Base-by-base conservation (phyloP, 2,113 vertebrate species). In the Maylandia zebra region DNA sequence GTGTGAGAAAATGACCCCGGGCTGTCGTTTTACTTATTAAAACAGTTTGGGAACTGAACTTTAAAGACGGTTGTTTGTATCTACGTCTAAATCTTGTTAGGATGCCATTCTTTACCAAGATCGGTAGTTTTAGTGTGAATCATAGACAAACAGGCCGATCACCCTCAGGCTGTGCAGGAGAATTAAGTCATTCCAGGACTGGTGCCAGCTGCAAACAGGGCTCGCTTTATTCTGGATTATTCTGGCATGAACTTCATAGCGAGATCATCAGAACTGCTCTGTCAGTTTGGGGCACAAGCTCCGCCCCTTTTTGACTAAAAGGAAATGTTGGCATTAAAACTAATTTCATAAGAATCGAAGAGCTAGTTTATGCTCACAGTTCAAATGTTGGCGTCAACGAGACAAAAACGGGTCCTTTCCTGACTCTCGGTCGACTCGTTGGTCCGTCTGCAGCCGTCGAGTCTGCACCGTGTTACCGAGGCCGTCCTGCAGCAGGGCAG, bases 31-130 rank as follows among this genome's bases (percentile, higher is more conserved):
- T 12, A 48, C 14, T 32, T 19, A 19, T 30, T 50, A 48, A 48
- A 76, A 50, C 16, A 8, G 10, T 17, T 45, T 5, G 14, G 0
- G 24, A 50, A 1, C 9, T 50, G 24, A 48, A 30, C 24, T 48
- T 30, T 76, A 12, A 48, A 48, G 24, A 48, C 2, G 2, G 9
- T 5, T 24, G 9, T 27, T 74, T 27, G 12, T 27, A 27, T 17
- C 41, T 74, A 48, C 8, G 6, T 0, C 69, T 7, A 5, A 78
- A 32, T 78, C 24, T 30, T 45, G 24, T 30, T 27, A 10, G 24
- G 14, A 30, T 36, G 36, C 1, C 4, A 1, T 4, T 50, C 43
- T 74, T 43, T 0, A 48, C 41, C 9, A 0, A 19, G 41, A 11
- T 30, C 24, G 0, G 69, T 10, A 30, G 41, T 76, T 76, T 30